Conservation (phyloP, 2,797 vertebrate genomes). For the Crenichthys baileyi region DNA sequence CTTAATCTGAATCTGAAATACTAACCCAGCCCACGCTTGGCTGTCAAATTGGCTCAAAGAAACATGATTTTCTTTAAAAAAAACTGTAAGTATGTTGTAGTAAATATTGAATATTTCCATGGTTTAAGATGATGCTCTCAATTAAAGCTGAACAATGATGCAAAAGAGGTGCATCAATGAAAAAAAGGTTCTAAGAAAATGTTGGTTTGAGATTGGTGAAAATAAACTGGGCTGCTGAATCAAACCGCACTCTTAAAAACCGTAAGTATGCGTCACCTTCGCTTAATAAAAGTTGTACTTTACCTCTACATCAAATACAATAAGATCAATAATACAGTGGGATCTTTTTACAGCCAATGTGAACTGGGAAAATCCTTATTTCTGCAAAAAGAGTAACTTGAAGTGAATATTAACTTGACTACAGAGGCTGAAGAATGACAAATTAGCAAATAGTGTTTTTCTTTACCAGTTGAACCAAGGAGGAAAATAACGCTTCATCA, state of each 20-base stretch:
- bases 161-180: not conserved
- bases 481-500: conserved; percentile 41
- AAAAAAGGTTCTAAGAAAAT: conserved; percentile 1
- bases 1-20: not conserved
- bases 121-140: not conserved
- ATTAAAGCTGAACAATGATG: not conserved
- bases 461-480: conserved; percentile 49
- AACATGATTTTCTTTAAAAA: not conserved
- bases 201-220: not conserved
- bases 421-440: not conserved
- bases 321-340: not conserved
- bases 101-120: not conserved
- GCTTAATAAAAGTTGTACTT: not conserved
- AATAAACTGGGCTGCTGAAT: not conserved
- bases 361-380: not conserved
- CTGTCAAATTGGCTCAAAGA: not conserved
- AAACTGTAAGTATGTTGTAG: not conserved
- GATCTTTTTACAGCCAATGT: not conserved
- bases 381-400: not conserved
- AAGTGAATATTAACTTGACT: not conserved
- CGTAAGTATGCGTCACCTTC: not conserved
- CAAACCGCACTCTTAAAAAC: not conserved
- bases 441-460: conserved; percentile 6
- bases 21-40: not conserved
- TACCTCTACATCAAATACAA: not conserved